Evolutionary conservation across 2,888 invertebrate species (phyloP).

Genomic region (Rhingia campestris): DNA sequence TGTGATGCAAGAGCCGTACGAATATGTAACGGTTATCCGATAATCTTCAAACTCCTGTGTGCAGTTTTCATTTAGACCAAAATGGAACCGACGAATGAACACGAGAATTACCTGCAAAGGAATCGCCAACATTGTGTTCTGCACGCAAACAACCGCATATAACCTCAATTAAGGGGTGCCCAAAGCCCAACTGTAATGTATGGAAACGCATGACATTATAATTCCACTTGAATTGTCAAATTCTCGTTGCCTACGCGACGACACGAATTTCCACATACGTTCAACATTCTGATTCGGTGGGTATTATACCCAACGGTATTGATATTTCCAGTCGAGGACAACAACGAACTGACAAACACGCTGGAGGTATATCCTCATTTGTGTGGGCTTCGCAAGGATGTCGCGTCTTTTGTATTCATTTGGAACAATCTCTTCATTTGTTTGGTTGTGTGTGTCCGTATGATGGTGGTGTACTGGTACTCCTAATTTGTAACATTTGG

Average conservation of each 20-base stretch:
- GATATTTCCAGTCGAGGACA: conserved; percentile 18
- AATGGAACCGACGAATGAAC: conserved; percentile 2
- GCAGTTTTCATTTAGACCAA: background rate
- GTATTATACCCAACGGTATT: background rate
- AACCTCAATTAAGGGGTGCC: too few relatives aligned
- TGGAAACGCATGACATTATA: conserved; percentile 43
- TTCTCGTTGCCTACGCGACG: conserved; percentile 19
- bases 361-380: too few relatives aligned
- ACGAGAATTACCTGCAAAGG: conserved; percentile 1
- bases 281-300: conserved; percentile 3
- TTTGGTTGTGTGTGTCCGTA: conserved; percentile 1
- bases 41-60: background rate
- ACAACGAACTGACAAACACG: conserved; percentile 51
- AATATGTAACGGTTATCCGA: background rate
- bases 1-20: background rate
- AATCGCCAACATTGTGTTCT: too few relatives aligned
- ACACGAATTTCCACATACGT: conserved; percentile 4
- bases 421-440: conserved; percentile 52
- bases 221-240: conserved; percentile 55
- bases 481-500: conserved; percentile 39
- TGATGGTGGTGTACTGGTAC: background rate
- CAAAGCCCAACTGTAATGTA: conserved; percentile 28
- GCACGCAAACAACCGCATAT: background rate
- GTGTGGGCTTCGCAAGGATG: background rate
- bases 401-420: conserved; percentile 45